phyloP scores from a whole-genome alignment of 2,113 vertebrate species.

The Lophius piscatorius region DNA sequence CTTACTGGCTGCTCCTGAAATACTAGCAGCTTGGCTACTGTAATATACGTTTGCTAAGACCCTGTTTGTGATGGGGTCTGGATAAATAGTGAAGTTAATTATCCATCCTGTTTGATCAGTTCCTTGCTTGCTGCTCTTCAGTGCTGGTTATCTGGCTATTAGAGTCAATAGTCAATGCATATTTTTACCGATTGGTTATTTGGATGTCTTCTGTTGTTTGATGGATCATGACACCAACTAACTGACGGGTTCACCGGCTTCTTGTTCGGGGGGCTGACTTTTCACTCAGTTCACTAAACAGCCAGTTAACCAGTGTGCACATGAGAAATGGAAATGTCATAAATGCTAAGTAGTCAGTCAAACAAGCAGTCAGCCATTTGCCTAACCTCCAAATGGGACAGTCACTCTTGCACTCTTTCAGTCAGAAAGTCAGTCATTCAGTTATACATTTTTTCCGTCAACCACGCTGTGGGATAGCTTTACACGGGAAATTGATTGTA shows the following conservation, averaged over 20 bases:
- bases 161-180: constrained; percentile 1
- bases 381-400: constrained; percentile 3
- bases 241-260: constrained; percentile 7
- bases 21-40: constrained; percentile 49
- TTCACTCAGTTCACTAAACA: constrained; percentile 14
- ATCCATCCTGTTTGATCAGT: constrained; percentile 41
- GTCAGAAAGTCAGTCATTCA: constrained; percentile 17
- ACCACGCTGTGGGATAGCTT: constrained; percentile 28
- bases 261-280: constrained; percentile 7
- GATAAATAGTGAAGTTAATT: constrained; percentile 54
- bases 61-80: constrained; percentile 44
- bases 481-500: constrained; percentile 44
- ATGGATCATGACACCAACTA: constrained; percentile 6
- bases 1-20: constrained; percentile 57
- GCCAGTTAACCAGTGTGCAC: constrained; percentile 5
- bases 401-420: constrained; percentile 24
- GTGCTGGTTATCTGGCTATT: constrained; percentile 15
- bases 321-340: background rate
- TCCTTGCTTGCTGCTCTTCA: constrained; percentile 24
- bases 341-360: background rate
- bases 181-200: too few relatives aligned
- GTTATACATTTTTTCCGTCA: constrained; percentile 16
- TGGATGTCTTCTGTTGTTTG: constrained; percentile 6
- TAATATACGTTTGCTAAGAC: constrained; percentile 49
- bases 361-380: constrained; percentile 23